Conservation (phyloP, 2,888 invertebrate species). For the Athalia rosae region DNA sequence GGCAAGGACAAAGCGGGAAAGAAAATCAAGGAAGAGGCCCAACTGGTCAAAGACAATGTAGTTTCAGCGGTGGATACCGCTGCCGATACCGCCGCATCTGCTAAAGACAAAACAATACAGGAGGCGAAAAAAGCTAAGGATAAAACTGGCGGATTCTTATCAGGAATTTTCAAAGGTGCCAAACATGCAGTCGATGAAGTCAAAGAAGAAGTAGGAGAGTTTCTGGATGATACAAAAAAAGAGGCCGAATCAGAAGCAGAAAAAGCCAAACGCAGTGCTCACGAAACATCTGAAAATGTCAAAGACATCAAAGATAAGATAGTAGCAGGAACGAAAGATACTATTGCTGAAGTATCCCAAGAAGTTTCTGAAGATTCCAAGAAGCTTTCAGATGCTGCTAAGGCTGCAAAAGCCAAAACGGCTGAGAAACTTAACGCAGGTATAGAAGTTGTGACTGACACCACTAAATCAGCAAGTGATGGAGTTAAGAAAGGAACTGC, state of each 20-base stretch:
- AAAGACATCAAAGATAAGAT: constrained; percentile 75
- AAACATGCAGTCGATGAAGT: constrained; percentile 57
- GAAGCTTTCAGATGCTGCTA: constrained; percentile 62
- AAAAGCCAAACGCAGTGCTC: constrained; percentile 50
- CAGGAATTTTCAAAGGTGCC: constrained; percentile 58
- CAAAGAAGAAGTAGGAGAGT: constrained; percentile 61
- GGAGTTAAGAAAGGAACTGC: constrained; percentile 71
- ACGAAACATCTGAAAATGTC: constrained; percentile 74
- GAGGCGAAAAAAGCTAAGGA: constrained; percentile 56
- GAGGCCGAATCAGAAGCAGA: constrained; percentile 57
- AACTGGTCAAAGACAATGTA: constrained; percentile 51
- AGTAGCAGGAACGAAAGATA: constrained; percentile 60
- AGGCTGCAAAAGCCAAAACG: constrained; percentile 71
- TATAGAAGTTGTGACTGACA: constrained; percentile 23
- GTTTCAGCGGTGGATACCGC: constrained; percentile 22
- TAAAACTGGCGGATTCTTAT: constrained; percentile 56
- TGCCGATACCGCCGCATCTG: constrained; percentile 46
- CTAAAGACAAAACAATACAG: constrained; percentile 47
- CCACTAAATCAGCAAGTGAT: constrained; percentile 42
- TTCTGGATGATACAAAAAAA: constrained; percentile 61
- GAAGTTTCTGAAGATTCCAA: constrained; percentile 45
- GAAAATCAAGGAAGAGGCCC: constrained; percentile 49
- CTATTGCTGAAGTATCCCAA: constrained; percentile 10
- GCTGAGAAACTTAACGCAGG: constrained; percentile 50
- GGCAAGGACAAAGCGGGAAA: constrained; percentile 38